Evolutionary conservation across 2,888 invertebrate genomes (phyloP).

Genomic region (Drosophila emarginata): DNA sequence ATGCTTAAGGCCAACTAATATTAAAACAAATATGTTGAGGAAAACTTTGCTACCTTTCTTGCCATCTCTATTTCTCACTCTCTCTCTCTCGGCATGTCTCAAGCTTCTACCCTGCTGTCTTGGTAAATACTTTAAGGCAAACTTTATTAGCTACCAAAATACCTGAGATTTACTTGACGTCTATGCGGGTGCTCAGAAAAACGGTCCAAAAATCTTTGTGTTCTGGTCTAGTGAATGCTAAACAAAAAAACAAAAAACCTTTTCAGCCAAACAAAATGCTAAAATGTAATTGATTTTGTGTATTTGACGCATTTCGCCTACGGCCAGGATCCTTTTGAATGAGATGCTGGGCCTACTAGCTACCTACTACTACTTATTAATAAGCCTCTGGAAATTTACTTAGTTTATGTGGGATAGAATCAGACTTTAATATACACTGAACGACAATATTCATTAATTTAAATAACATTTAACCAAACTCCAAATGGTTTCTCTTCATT

Average conservation of each 20-base stretch:
- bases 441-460: neutral
- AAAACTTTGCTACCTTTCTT: constrained; percentile 29
- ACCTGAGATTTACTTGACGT: constrained; percentile 70
- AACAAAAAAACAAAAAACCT: constrained; percentile 28
- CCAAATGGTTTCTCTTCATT: neutral
- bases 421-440: neutral
- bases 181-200: too few species aligned
- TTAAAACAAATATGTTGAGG: constrained; percentile 66
- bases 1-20: constrained; percentile 62
- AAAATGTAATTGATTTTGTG: constrained; percentile 69
- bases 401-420: neutral
- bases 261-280: constrained; percentile 23
- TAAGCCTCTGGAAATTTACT: neutral
- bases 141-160: constrained; percentile 73
- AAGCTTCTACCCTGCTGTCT: neutral
- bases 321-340: constrained; percentile 27
- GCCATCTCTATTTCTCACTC: neutral
- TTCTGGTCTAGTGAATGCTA: constrained; percentile 35
- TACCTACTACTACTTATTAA: neutral
- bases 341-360: neutral
- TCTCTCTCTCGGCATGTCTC: neutral
- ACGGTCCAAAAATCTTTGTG: neutral
- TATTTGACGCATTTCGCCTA: constrained; percentile 67
- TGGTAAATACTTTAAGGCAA: constrained; percentile 72
- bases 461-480: neutral